Evolutionary conservation across 2,888 invertebrate genomes (phyloP).

Genomic region (Gastrophysa polygoni): DNA sequence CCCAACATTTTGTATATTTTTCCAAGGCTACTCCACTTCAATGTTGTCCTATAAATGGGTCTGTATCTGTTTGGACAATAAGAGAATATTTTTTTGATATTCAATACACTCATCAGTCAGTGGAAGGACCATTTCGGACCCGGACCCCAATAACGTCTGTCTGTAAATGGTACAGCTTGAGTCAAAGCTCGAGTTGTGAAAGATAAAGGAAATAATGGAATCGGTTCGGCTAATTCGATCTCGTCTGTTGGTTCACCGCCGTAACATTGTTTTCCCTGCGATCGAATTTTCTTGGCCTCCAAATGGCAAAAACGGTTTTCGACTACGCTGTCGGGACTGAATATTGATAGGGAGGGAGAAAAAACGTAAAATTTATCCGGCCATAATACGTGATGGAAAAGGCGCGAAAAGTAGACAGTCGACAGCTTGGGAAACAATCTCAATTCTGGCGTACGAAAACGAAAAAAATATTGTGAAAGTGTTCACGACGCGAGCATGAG

Average conservation of each 20-base stretch:
- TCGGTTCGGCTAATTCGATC: not conserved
- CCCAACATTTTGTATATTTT: too few species aligned
- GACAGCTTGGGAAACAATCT: not conserved
- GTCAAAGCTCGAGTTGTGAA: conserved; percentile 8
- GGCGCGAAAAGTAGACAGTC: not conserved
- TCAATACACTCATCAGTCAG: too few species aligned
- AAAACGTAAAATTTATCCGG: not conserved
- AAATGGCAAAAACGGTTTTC: not conserved
- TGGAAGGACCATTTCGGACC: too few species aligned
- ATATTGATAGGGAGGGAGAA: not conserved
- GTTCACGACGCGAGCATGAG: too few species aligned
- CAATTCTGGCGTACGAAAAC: too few species aligned
- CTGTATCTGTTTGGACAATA: too few species aligned
- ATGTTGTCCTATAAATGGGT: too few species aligned
- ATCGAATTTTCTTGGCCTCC: not conserved
- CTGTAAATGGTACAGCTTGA: not conserved
- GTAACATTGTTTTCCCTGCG: conserved; percentile 4
- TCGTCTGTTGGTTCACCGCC: conserved; percentile 10
- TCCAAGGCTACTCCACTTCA: too few species aligned
- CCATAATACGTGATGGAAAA: not conserved
- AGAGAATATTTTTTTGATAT: too few species aligned
- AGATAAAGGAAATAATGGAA: conserved; percentile 11
- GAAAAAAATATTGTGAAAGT: too few species aligned
- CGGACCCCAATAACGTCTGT: not conserved
- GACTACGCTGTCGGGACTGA: not conserved